Base-by-base conservation (phyloP, 2,888 invertebrate genomes). In the Parochlus steinenii region DNA sequence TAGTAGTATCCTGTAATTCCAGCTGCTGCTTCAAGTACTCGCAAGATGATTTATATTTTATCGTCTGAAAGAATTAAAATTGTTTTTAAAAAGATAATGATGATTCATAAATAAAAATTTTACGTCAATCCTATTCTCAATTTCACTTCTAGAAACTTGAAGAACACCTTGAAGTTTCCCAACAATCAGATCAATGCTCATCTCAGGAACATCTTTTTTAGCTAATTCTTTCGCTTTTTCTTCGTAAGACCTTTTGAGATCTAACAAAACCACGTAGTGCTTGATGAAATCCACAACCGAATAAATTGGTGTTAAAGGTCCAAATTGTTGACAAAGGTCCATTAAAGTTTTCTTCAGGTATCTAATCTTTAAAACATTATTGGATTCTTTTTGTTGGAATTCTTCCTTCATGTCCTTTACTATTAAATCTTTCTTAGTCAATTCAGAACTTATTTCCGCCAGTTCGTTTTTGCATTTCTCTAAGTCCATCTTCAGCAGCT, bases 241-340 rank as follows among this genome's bases (percentile, higher is more conserved):
- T 3, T 31, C 17, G 15, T 24, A 33, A 14, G 27, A 6, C 8
- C 30, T 33, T 29, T 34, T 39, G 11, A 15, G 15, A 2, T 29
- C 33, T 12, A 39, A 18, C 6, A 39, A 12, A 17, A 25, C 15
- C 6, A 26, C 23, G 12, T 37, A 41, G 7, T 39, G 33, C 19
- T 39, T 34, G 2, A 41, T 48, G 41, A 56, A 59, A 39, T 58
- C 55, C 15, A 46, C 50, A 2, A 58, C 48, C 45, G 53, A 51
- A 46, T 58, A 50, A 27, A 58, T 39, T 2, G 58, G 58, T 20
- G 58, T 58, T 33, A 52, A 58, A 46, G 57, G 54, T 44, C 52
- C 51, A 45, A 55, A 58, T 47, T 58, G 56, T 36, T 53, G 49
- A 39, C 48, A 49, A 4, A 58, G 43, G 4, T 43, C 38, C 29